These are phyloP conservation scores for Erithacus rubecula DNA, from an alignment of 2,797 vertebrate genomes.

Conservation along the genomic window DNA sequence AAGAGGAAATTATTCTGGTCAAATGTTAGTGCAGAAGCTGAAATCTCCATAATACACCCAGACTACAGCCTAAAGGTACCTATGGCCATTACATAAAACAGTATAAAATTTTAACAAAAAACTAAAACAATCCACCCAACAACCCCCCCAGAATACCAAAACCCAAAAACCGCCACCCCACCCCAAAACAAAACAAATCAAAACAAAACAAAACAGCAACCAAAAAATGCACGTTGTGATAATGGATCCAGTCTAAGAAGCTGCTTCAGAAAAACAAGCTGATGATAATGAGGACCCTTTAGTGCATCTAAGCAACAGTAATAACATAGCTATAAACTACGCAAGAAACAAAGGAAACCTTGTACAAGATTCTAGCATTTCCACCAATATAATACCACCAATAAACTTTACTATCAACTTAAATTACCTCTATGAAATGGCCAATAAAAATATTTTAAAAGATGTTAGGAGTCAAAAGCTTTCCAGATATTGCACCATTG, in stretches of 20 bases:
- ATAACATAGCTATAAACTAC: not conserved
- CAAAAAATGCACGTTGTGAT: not conserved
- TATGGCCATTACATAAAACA: not conserved
- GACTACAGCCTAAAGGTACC: not conserved
- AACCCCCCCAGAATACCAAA: too few species aligned
- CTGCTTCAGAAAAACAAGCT: not conserved
- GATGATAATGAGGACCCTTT: not conserved
- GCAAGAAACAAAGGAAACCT: not conserved
- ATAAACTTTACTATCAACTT: not conserved
- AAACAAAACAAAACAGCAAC: not conserved
- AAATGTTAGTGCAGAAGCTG: not conserved
- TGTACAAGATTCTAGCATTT: not conserved
- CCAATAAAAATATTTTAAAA: not conserved
- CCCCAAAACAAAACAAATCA: not conserved
- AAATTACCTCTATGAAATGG: not conserved
- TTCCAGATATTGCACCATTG: not conserved
- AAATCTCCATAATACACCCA: not conserved
- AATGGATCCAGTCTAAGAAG: not conserved
- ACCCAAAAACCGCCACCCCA: not conserved
- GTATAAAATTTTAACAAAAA: not conserved
- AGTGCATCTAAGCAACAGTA: not conserved
- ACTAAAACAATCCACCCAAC: not conserved
- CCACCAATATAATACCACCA: not conserved
- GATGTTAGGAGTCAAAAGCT: not conserved
- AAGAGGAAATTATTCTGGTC: not conserved